phyloP scores from a whole-genome alignment of 2,888 invertebrate species.

The Zootermopsis nevadensis region DNA sequence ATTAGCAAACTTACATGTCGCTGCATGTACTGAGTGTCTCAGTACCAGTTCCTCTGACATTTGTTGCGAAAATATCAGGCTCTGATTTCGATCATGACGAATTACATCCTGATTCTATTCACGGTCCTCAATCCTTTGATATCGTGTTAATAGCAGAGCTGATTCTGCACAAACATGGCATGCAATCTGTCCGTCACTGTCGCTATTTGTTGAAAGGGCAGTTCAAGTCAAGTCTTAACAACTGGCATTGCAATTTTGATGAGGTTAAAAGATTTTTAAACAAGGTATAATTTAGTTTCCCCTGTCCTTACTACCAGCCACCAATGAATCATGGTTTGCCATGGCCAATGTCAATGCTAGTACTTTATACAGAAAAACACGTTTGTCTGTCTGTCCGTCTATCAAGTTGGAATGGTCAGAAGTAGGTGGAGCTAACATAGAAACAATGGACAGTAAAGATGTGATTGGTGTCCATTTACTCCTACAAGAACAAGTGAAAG shows the following conservation, averaged over 20 bases:
- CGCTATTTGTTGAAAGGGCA: background rate
- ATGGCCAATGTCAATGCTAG: constrained; percentile 46
- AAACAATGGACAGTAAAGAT: constrained; percentile 38
- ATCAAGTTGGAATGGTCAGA: constrained; percentile 10
- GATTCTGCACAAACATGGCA: too few species aligned
- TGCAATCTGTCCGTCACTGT: background rate
- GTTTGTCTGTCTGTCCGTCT: too few species aligned
- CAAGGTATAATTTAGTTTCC: constrained; percentile 35
- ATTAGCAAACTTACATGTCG: too few species aligned
- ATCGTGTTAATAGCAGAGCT: too few species aligned
- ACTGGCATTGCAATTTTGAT: constrained; percentile 18
- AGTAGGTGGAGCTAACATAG: constrained; percentile 31
- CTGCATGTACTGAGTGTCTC: too few species aligned
- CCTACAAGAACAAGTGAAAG: constrained; percentile 26
- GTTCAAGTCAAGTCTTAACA: background rate
- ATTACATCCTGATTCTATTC: too few species aligned
- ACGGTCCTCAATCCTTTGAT: too few species aligned
- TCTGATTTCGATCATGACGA: too few species aligned
- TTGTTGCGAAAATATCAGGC: too few species aligned
- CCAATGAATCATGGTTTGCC: constrained; percentile 44
- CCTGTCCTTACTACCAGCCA: background rate
- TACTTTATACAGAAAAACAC: constrained; percentile 30
- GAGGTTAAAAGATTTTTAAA: constrained; percentile 22
- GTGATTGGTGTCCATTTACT: constrained; percentile 37
- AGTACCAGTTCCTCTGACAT: too few species aligned